Conservation (phyloP, 2,797 vertebrate genomes). For the Myotis daubentonii region DNA sequence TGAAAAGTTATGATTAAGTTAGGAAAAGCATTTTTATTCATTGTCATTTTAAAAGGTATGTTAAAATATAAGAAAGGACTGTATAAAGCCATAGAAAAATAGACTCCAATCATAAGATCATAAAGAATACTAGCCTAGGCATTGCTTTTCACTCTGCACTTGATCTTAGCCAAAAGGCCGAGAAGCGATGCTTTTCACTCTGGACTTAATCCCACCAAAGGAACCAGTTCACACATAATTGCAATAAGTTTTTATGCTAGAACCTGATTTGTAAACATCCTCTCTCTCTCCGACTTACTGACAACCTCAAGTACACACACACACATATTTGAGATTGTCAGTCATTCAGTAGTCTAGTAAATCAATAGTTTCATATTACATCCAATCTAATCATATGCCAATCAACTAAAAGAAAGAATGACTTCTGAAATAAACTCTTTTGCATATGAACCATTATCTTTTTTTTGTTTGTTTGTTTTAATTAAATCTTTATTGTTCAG, state of each 20-base stretch:
- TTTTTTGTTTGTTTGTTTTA: too few relatives aligned
- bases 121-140: neutral
- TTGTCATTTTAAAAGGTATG: neutral
- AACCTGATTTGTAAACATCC: conserved; percentile 16
- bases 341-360: neutral
- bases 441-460: neutral
- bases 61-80: neutral
- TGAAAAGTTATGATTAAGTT: conserved; percentile 15
- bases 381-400: neutral
- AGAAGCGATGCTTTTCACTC: neutral
- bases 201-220: neutral
- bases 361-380: neutral
- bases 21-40: neutral
- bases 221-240: neutral
- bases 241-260: neutral
- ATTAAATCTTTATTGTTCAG: too few relatives aligned
- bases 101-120: neutral
- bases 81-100: neutral
- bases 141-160: neutral
- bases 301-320: neutral
- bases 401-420: neutral
- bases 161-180: too few relatives aligned
- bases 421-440: neutral
- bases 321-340: neutral
- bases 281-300: neutral